Evolutionary conservation across 1,140 invertebrate genomes (phyloP), one percentile per base, ranked within the genome.

Genomic region (Caenorhabditis remanei): DNA sequence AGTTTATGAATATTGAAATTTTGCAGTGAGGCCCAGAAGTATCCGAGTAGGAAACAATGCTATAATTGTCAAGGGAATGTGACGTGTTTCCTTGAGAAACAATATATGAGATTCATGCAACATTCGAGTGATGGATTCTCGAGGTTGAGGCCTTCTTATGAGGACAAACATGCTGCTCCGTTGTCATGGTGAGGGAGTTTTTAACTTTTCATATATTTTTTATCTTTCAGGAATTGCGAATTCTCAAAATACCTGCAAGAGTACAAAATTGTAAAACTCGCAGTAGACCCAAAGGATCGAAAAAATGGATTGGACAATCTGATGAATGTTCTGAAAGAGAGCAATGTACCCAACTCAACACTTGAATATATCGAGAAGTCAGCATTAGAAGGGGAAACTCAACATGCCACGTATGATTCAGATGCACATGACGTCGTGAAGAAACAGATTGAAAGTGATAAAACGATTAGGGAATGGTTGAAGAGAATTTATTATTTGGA

Each of bases 351-450:
- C 2, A 79, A 50, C 24, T 53, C 71, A 2, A 79, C 71, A 13
- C 46, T 79, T 9, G 7, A 21, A 50, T 79, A 21, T 14, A 79
- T 79, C 24, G 46, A 79, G 24, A 79, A 79, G 24, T 79, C 71
- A 21, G 71, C 71, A 50, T 79, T 79, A 46, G 71, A 79, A 21
- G 71, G 71, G 13, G 46, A 50, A 21, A 79, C 71, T 19, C 4
- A 4, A n/a, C 71, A 79, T 79, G 71, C 71, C 2, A 79, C 71
- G 5, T 79, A 79, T 79, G 71, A 79, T 79, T 79, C 71, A 21
- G 71, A 79, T 79, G 71, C 46, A 11, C 71, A 79, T 53, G 71
- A 79, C 19, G 71, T 79, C n/a, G 71, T 79, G 46, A 48, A 79
- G 13, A 79, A 24, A 13, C 46, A 79, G 46, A 79, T 79, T n/a